A percentile compares a stretch with the other conserved stretches of the same genome.
phyloP scores from a whole-genome alignment of 2,797 vertebrate species.

The Schizopygopsis malacanthus region DNA sequence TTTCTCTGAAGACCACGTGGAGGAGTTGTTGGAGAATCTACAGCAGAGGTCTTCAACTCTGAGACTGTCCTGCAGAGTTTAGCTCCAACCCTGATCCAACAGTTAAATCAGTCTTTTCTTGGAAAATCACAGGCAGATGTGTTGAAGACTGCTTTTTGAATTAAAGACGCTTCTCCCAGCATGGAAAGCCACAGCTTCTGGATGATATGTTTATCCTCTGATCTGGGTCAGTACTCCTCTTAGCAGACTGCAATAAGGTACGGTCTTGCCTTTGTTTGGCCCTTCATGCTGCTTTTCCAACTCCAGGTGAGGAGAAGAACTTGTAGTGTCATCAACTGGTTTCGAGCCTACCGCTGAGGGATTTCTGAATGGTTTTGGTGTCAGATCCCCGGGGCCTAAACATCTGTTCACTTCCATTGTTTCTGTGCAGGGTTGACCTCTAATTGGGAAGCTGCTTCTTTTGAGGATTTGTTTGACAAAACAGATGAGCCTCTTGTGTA shows the following conservation, averaged over 20 bases:
- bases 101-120: too few species aligned
- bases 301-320: neutral
- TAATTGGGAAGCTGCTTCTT: neutral
- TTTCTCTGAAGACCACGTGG: neutral
- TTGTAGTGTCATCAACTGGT: neutral
- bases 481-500: constrained; percentile 8
- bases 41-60: neutral
- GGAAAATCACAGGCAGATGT: too few species aligned
- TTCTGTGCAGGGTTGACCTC: constrained; percentile 15
- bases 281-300: neutral
- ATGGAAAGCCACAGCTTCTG: neutral
- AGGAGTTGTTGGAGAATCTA: neutral
- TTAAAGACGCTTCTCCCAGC: neutral
- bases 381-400: neutral
- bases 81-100: neutral
- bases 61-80: neutral
- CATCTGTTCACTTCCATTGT: neutral
- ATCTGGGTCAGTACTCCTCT: neutral
- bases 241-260: neutral
- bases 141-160: neutral
- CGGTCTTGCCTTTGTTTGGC: neutral
- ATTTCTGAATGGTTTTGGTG: neutral
- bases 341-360: neutral
- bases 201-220: neutral
- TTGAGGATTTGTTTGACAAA: neutral